Conservation (phyloP, 2,113 vertebrate species). For the Bubo scandiacus region DNA sequence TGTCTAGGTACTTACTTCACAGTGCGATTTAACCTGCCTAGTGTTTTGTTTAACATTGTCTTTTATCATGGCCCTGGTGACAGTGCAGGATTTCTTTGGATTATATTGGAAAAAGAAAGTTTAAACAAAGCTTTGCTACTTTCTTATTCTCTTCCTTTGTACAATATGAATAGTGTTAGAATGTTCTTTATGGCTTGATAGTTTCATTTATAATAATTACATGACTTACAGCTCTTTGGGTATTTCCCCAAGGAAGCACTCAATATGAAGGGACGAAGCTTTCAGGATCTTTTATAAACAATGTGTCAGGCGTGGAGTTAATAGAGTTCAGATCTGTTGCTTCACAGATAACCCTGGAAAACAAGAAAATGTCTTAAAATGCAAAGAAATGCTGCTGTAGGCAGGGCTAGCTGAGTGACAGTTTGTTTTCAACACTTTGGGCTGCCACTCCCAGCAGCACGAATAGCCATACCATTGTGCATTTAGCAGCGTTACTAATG, state of each 20-base stretch:
- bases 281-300: neutral
- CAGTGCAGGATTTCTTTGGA: neutral
- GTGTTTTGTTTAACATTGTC: neutral
- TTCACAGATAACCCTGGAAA: neutral
- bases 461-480: fast-evolving
- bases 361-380: neutral
- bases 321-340: neutral
- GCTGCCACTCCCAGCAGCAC: neutral
- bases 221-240: neutral
- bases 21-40: neutral
- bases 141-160: neutral
- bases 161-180: neutral
- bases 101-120: neutral
- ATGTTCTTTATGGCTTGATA: neutral
- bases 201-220: neutral
- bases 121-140: neutral
- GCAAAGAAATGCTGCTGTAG: neutral
- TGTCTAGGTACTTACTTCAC: neutral
- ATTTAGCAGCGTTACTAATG: neutral
- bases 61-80: neutral
- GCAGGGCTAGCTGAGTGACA: neutral
- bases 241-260: neutral
- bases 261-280: neutral
- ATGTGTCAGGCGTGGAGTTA: neutral
- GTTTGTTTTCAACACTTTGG: neutral